phyloP scores from a whole-genome alignment of 2,888 invertebrate species.

The Drosophila mercatorum region DNA sequence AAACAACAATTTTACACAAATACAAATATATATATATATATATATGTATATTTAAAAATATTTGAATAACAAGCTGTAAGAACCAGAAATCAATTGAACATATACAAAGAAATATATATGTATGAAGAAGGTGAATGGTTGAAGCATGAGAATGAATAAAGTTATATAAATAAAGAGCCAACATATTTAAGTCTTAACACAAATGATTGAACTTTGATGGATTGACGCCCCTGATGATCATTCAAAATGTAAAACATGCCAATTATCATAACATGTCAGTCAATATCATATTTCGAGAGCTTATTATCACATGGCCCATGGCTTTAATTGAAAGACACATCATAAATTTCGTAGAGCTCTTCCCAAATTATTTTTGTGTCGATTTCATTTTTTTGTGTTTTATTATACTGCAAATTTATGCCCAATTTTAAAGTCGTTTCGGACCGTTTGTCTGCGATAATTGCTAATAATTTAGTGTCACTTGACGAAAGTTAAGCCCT shows the following conservation, averaged over 20 bases:
- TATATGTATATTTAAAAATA: slow-evolving; percentile 23
- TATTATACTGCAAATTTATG: slow-evolving; percentile 63
- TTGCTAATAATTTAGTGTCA: slow-evolving; percentile 81
- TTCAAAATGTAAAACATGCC: slow-evolving; percentile 36
- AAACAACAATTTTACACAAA: slow-evolving; percentile 25
- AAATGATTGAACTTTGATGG: slow-evolving; percentile 49
- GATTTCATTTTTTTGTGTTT: slow-evolving; percentile 1
- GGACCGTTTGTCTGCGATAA: slow-evolving; percentile 75
- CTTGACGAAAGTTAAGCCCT: slow-evolving; percentile 69
- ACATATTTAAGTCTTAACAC: slow-evolving; percentile 41
- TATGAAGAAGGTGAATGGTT: slow-evolving; percentile 39
- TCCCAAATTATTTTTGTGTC: slow-evolving; percentile 17
- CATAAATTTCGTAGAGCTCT: slow-evolving; percentile 54
- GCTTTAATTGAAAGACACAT: slow-evolving; percentile 33
- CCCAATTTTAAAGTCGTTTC: slow-evolving; percentile 73
- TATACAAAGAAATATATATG: slow-evolving; percentile 46
- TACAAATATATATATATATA: slow-evolving; percentile 20
- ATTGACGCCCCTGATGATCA: slow-evolving; percentile 40
- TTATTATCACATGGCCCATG: slow-evolving; percentile 35
- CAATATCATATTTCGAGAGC: slow-evolving; percentile 28
- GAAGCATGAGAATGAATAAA: slow-evolving; percentile 60
- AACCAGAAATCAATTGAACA: slow-evolving; percentile 34
- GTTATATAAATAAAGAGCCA: slow-evolving; percentile 58
- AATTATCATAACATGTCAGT: slow-evolving; percentile 50
- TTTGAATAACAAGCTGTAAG: slow-evolving; percentile 34